Base-by-base conservation (phyloP, 2,797 vertebrate species). In the Sebastes miniatus region DNA sequence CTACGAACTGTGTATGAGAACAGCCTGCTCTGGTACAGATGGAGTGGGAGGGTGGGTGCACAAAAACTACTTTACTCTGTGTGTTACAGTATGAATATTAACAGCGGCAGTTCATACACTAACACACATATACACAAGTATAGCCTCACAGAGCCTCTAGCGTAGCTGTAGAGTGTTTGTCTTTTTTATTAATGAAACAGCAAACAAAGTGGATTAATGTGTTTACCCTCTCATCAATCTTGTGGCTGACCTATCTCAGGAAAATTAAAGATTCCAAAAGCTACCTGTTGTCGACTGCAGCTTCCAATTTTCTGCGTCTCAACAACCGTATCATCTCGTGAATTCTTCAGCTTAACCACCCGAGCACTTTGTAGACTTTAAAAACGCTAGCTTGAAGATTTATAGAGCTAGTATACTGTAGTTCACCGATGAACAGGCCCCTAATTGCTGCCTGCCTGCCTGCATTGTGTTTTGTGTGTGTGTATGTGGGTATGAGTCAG, bases 391-490 rank as follows among this genome's bases (percentile, higher is more conserved):
- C 73, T 71, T 88, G 66, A 79, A 69, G 75, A 88, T 93, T 93
- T 94, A 93, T 89, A 80, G 88, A 86, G 70, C 84, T 76, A 76
- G 70, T 86, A 78, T 86, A 88, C 83, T 85, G 83, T 59, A 78
- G 88, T 79, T 87, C 57, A 90, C 77, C 52, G 82, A 93, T 87
- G 81, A 93, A 89, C 92, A 90, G 88, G 73, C 89, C 89, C 80
- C 77, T 94, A 93, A 95, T 91, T 93, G 88, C 79, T 90, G 88
- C 82, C 73, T 93, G 85, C 81, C 79, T 90, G 88, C 82, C 73
- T 89, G 66, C 79, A 81, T 86, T 91, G 84, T 91, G 87, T 86
- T 89, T 84, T 76, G 79, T 85, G 69, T 76, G 74, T 81, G 76
- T 80, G 83, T 79, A 76, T 81, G 81, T 84, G 81, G 69, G 73